Conservation (phyloP, 2,113 vertebrate genomes). For the Phodopus roborovskii region DNA sequence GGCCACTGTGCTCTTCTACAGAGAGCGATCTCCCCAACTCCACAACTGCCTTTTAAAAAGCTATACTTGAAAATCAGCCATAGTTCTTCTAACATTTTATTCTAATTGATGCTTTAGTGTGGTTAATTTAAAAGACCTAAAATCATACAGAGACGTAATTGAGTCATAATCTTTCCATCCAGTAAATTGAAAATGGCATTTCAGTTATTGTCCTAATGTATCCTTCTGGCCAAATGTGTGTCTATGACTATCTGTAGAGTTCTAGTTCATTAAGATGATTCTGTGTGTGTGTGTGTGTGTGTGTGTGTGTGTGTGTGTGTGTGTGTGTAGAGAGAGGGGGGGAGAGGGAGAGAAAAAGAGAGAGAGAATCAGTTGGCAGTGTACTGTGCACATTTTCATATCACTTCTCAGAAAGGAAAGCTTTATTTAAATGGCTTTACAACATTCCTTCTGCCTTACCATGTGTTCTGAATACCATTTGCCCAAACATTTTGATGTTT, state of each 20-base stretch:
- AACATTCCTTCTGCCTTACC: not conserved
- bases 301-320: not conserved
- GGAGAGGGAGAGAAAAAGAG: not conserved
- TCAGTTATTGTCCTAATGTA: not conserved
- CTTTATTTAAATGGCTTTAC: not conserved
- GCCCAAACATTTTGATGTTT: not conserved
- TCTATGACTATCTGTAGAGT: not conserved
- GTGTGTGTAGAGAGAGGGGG: not conserved
- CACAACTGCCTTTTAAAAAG: not conserved
- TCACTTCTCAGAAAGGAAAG: not conserved
- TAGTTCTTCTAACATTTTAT: not conserved
- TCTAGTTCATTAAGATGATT: not conserved
- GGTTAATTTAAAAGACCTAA: not conserved
- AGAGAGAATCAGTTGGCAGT: not conserved
- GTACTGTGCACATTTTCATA: not conserved
- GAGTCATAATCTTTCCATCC: not conserved
- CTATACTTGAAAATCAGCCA: not conserved
- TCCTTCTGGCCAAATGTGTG: not conserved
- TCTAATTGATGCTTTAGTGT: not conserved
- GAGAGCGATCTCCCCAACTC: not conserved
- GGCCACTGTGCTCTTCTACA: not conserved
- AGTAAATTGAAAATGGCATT: not conserved
- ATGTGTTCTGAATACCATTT: not conserved
- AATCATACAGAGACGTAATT: not conserved
- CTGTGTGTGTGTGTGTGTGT: not conserved